Percentiles rank a stretch among this genome's conserved stretches.
Conservation (phyloP, 2,113 vertebrate genomes). For the Alligator mississippiensis region DNA sequence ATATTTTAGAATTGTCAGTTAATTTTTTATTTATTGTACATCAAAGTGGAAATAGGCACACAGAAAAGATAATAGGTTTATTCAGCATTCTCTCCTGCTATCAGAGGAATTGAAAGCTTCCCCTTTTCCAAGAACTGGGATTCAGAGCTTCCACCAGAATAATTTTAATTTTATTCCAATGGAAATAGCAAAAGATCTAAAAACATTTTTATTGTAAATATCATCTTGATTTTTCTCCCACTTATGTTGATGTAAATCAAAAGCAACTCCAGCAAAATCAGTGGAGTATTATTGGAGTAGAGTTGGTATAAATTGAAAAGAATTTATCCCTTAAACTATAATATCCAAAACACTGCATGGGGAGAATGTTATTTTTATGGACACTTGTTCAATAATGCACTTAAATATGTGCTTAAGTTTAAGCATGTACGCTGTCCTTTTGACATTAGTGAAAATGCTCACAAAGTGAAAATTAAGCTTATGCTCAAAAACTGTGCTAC, state of each 20-base stretch:
- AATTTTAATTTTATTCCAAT: neutral
- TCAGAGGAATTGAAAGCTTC: slow-evolving; percentile 17
- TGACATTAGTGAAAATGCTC: neutral
- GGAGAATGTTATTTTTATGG: slow-evolving; percentile 19
- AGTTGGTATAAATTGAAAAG: neutral
- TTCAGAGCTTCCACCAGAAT: neutral
- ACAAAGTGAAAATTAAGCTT: neutral
- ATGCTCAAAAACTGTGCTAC: neutral
- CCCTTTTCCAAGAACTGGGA: slow-evolving; percentile 21
- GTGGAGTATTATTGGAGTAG: neutral
- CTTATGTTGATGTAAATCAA: neutral
- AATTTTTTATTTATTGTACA: slow-evolving; percentile 75
- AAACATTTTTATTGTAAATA: neutral
- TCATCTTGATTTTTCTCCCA: neutral
- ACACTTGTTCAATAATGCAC: neutral
- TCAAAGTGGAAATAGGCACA: slow-evolving; percentile 73
- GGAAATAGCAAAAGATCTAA: neutral
- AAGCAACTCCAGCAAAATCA: neutral
- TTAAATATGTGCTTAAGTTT: neutral
- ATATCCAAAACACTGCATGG: neutral
- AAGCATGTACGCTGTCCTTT: neutral
- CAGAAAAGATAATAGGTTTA: slow-evolving; percentile 42
- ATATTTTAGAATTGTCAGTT: slow-evolving; percentile 67
- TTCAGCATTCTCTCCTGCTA: slow-evolving; percentile 42
- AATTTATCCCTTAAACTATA: neutral